Percentiles rank a stretch among this genome's conserved stretches.
These are phyloP conservation scores for Leptosomus discolor DNA, from an alignment of 2,113 vertebrate species.

Conservation along the genomic window DNA sequence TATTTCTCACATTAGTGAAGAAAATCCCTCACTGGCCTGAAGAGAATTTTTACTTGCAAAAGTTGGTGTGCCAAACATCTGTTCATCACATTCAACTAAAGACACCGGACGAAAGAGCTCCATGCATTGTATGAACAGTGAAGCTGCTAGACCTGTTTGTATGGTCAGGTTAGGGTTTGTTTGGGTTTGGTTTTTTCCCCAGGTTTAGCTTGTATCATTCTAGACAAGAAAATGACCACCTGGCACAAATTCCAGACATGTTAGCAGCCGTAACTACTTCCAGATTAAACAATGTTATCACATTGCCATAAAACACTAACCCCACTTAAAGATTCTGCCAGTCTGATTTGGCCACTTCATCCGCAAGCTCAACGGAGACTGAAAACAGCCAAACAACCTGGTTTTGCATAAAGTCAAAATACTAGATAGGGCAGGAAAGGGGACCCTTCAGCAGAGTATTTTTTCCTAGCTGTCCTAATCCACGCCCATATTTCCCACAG, in stretches of 20 bases:
- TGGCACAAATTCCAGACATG: conserved; percentile 73
- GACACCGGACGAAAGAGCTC: background rate
- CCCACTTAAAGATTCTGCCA: conserved; percentile 67
- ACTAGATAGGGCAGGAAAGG: conserved; percentile 53
- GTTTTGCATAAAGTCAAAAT: conserved; percentile 69
- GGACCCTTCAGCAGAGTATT: background rate
- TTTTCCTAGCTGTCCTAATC: background rate
- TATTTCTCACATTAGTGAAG: background rate
- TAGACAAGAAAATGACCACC: conserved; percentile 61
- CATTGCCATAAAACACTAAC: conserved; percentile 75
- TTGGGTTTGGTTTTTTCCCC: background rate
- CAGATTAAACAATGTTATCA: conserved; percentile 79
- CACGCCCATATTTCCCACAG: background rate
- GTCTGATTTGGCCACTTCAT: conserved; percentile 81
- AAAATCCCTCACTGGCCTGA: background rate
- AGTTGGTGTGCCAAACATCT: background rate
- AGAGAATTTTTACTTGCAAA: background rate
- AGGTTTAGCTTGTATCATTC: background rate
- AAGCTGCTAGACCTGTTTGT: background rate
- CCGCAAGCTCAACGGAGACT: conserved; percentile 67
- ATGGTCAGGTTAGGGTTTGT: background rate
- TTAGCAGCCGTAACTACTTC: conserved; percentile 76
- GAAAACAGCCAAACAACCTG: conserved; percentile 71
- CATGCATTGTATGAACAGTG: background rate
- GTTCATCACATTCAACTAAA: background rate